Percentiles rank a stretch among this genome's conserved stretches.
phyloP scores from a whole-genome alignment of 2,888 invertebrate species.

The Metellina segmentata region DNA sequence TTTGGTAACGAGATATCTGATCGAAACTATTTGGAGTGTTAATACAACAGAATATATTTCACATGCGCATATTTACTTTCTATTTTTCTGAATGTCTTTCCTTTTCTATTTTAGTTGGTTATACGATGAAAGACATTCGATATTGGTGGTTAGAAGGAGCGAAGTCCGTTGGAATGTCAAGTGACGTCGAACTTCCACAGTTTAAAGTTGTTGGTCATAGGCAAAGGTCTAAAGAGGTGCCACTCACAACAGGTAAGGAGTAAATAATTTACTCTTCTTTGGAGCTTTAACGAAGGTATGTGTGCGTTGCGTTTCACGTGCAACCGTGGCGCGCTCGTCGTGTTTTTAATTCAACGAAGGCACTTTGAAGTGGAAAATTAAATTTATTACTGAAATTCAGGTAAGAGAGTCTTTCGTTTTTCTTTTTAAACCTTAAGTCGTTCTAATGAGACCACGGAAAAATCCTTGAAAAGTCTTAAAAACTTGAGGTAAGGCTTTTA shows the following conservation, averaged over 20 bases:
- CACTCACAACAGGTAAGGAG: constrained; percentile 86
- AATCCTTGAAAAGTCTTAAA: not conserved
- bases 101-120: constrained; percentile 79
- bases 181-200: constrained; percentile 79
- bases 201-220: constrained; percentile 79
- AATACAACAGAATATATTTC: too few species aligned
- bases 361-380: not conserved
- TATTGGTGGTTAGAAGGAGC: constrained; percentile 79
- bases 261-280: not conserved
- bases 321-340: not conserved
- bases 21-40: too few species aligned
- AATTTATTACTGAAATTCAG: constrained; percentile 13
- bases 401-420: constrained; percentile 14
- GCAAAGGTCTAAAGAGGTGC: constrained; percentile 77
- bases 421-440: not conserved
- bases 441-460: not conserved
- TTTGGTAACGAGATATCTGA: too few species aligned
- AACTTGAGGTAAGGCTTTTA: too few species aligned
- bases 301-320: not conserved
- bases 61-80: too few species aligned
- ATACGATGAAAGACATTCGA: constrained; percentile 79
- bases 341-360: not conserved
- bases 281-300: constrained; percentile 21
- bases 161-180: constrained; percentile 78
- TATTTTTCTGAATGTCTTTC: not conserved